Percentiles rank a stretch among this genome's conserved stretches.
Evolutionary conservation across 2,888 invertebrate genomes (phyloP).

Genomic region (Nematopogon swammerdamellus): DNA sequence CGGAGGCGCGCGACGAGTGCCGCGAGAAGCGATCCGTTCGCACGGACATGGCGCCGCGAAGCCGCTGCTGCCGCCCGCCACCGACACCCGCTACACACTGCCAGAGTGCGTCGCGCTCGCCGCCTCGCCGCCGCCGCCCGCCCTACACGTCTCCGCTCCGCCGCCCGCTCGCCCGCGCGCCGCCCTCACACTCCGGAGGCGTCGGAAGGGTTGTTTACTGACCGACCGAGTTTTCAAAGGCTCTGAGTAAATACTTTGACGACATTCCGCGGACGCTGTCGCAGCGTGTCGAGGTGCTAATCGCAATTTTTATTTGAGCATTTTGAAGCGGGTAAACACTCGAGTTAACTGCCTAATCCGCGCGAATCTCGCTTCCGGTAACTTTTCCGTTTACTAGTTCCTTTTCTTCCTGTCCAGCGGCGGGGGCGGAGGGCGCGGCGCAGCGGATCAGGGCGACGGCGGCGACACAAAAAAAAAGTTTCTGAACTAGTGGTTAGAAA

Average conservation of each 20-base stretch:
- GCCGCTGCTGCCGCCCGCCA: slow-evolving; percentile 50
- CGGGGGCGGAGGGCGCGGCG: no score
- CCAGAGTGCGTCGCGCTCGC: not conserved
- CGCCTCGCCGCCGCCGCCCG: not conserved
- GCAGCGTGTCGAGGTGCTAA: not conserved
- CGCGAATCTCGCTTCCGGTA: no score
- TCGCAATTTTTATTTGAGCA: not conserved
- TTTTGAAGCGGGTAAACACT: no score
- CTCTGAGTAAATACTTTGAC: not conserved
- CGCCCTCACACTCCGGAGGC: not conserved
- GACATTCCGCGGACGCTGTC: not conserved
- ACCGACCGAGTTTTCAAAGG: not conserved
- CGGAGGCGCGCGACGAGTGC: slow-evolving; percentile 51
- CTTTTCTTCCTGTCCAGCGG: no score
- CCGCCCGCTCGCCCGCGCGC: not conserved
- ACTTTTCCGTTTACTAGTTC: no score
- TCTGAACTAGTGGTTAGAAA: no score
- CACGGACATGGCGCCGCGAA: slow-evolving; percentile 49
- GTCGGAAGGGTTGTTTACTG: not conserved
- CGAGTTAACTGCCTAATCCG: no score
- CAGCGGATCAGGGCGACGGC: no score
- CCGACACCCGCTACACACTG: slow-evolving; percentile 14
- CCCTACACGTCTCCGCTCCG: not conserved
- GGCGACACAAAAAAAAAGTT: no score
- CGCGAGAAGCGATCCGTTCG: slow-evolving; percentile 48